Percentiles rank a stretch among this genome's conserved stretches.
Conservation (phyloP, 2,797 vertebrate genomes). For the Knipowitschia caucasica region DNA sequence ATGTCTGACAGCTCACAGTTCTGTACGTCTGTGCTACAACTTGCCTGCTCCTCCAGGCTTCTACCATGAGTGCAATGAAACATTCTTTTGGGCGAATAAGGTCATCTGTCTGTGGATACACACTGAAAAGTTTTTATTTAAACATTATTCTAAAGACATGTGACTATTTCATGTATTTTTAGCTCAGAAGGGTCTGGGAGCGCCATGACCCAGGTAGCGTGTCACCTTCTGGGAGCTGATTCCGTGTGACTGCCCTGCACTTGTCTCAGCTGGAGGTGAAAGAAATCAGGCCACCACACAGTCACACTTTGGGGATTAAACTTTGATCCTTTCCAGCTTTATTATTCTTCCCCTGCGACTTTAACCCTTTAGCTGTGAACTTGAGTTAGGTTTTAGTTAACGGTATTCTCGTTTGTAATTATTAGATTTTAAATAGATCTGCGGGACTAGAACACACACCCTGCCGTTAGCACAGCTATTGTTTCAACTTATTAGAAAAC, state of each 20-base stretch:
- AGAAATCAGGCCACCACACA: conserved; percentile 35
- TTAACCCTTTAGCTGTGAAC: conserved; percentile 6
- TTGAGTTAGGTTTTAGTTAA: conserved; percentile 27
- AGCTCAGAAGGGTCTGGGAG: neutral
- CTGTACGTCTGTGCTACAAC: neutral
- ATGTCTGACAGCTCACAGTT: neutral
- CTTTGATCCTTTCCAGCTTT: conserved; percentile 36
- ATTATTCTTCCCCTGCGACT: conserved; percentile 28
- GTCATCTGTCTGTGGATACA: neutral
- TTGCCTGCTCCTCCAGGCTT: neutral
- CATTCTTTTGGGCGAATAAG: neutral
- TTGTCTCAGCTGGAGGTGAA: conserved; percentile 38
- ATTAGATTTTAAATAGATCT: too few relatives aligned
- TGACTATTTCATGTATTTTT: too few relatives aligned
- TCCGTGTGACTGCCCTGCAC: conserved; percentile 41
- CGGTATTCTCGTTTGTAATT: conserved; percentile 22
- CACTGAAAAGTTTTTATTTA: too few relatives aligned
- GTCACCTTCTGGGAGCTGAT: conserved; percentile 35
- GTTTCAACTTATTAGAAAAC: too few relatives aligned
- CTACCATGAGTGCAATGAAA: neutral
- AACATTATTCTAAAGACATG: too few relatives aligned
- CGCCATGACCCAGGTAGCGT: conserved; percentile 30
- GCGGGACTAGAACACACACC: too few relatives aligned
- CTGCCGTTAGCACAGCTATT: too few relatives aligned
- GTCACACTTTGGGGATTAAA: conserved; percentile 69